Base-by-base conservation (phyloP, 53 echinoderm and acorn worm species). In the Paracentrotus lividus region DNA sequence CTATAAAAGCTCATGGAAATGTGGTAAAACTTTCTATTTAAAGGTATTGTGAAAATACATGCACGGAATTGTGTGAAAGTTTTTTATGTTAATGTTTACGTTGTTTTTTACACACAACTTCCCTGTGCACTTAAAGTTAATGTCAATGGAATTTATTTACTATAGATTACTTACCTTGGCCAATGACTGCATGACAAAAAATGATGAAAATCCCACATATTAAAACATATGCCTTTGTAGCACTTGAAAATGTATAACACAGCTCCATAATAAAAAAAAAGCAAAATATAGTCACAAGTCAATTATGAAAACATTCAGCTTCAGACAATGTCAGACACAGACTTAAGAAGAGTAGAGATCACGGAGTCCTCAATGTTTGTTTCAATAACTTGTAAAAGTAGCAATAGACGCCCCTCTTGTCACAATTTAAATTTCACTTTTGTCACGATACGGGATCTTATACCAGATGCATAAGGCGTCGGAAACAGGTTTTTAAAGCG, bases 121-220 rank as follows among this genome's bases (percentile, higher is more conserved):
- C 7, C 59, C 24, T 3, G 59, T 59, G 21, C 23, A 59, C 23
- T 59, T 59, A 23, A 24, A 59, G n/a, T 4, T n/a, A 21, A 59
- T 23, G n/a, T 23, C 24, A n/a, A 24, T 59, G n/a, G 23, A 20
- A 59, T 24, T 23, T 59, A 23, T 59, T 59, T 38, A 72, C 7
- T 16, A 38, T 3, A 72, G 6, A 18, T 38, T 14, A 81, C 81
- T 81, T 81, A 81, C 81, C 8, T 12, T 81, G 81, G 33, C 81
- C 12, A 23, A 47, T 81, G 24, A 27, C 81, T 45, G 45, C 81
- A 45, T 7, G 24, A 3, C 81, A 8, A 13, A 44, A 47, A 81
- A 81, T 47, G 44, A 81, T 12, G 81, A 81, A 81, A 81, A 81
- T 47, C 33, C 47, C 45, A 49, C 38, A 81, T 45, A 45, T 81